Conservation (phyloP, 2,888 invertebrate genomes). For the Meteorus cinctellus region DNA sequence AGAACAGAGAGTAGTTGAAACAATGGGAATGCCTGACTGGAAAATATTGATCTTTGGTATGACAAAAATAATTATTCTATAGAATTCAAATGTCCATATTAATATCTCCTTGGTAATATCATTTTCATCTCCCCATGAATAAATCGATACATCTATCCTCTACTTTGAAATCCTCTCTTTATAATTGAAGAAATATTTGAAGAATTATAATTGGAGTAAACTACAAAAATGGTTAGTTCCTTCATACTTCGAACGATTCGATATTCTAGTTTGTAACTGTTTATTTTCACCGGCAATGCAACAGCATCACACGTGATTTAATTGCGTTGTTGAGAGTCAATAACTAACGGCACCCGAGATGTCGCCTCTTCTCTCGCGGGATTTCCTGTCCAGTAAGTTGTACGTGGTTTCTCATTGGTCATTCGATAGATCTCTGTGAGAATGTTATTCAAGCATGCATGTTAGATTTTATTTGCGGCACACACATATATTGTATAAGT, state of each 20-base stretch:
- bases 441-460: slow-evolving; percentile 6
- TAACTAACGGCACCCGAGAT: slow-evolving; percentile 47
- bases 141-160: no score
- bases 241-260: neutral
- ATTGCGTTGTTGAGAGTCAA: slow-evolving; percentile 51
- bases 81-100: no score
- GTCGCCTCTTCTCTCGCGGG: slow-evolving; percentile 28
- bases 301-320: slow-evolving; percentile 46
- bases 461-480: neutral
- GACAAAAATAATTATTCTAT: no score
- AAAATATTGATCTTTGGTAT: no score
- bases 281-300: slow-evolving; percentile 40
- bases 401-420: slow-evolving; percentile 19
- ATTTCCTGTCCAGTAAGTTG: slow-evolving; percentile 40
- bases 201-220: no score
- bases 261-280: slow-evolving; percentile 16
- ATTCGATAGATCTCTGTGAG: neutral
- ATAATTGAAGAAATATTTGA: no score
- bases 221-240: neutral
- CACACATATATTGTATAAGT: neutral
- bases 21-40: no score
- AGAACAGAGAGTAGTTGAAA: no score
- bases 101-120: no score
- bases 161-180: no score
- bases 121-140: no score